These are phyloP conservation scores for Trachemys scripta DNA, from an alignment of 2,113 vertebrate species.

Conservation along the genomic window DNA sequence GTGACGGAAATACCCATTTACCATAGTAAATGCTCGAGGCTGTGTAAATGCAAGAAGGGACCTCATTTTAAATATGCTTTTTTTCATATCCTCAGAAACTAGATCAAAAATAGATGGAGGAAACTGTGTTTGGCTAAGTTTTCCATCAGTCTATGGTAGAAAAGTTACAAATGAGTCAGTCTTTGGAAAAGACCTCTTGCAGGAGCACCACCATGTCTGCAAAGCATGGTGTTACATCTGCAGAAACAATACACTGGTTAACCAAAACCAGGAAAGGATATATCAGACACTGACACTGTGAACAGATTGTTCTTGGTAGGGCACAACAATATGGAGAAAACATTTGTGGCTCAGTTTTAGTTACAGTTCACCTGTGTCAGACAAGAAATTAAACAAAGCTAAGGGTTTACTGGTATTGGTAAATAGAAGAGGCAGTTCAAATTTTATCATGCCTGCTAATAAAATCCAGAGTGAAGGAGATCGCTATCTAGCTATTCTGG, in stretches of 20 bases:
- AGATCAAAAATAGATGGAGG: background rate
- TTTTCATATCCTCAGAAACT: background rate
- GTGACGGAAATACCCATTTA: background rate
- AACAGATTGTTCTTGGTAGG: background rate
- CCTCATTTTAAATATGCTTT: too few species aligned
- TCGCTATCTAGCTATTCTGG: background rate
- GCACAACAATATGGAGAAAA: background rate
- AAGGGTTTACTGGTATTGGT: background rate
- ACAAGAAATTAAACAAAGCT: background rate
- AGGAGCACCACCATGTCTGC: too few species aligned
- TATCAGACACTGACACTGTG: background rate
- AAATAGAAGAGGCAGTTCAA: background rate
- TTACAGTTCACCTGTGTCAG: background rate
- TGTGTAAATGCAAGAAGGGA: too few species aligned
- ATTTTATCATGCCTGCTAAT: background rate
- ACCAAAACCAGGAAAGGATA: background rate
- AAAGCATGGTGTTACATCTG: background rate
- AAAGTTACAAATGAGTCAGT: too few species aligned
- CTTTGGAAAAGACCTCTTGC: too few species aligned
- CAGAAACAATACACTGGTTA: background rate
- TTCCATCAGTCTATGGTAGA: background rate
- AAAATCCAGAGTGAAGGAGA: background rate
- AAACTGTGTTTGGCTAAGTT: background rate
- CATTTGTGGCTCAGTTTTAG: background rate
- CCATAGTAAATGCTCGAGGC: too few species aligned